Conservation (phyloP, 2,113 vertebrate species). For the Empidonax alnorum region DNA sequence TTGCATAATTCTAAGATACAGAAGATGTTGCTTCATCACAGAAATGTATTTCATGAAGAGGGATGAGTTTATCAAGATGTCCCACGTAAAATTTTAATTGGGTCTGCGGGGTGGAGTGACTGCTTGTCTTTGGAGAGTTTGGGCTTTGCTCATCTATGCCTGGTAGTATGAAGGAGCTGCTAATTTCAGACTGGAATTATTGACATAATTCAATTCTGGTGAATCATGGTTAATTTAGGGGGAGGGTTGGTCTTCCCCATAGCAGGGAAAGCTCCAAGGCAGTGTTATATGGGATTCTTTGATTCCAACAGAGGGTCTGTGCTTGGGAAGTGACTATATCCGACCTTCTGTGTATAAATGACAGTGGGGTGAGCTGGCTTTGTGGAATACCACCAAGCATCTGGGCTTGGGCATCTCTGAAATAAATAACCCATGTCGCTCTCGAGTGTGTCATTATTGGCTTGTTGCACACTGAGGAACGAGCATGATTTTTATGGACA, state of each 20-base stretch:
- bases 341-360: too few species aligned
- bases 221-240: background rate
- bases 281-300: too few species aligned
- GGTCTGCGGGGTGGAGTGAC: accelerated
- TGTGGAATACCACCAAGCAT: background rate
- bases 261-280: background rate
- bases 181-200: background rate
- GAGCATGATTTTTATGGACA: too few species aligned
- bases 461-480: background rate
- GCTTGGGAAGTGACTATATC: too few species aligned
- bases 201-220: background rate
- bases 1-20: background rate
- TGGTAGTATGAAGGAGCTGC: background rate
- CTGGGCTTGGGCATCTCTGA: background rate
- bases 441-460: background rate
- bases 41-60: background rate
- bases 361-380: background rate
- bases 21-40: background rate
- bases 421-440: background rate
- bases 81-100: background rate
- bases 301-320: too few species aligned
- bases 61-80: background rate
- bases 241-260: background rate
- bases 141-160: background rate
- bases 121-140: background rate